A percentile compares a stretch with the other conserved stretches of the same genome.
phyloP scores from a whole-genome alignment of 2,797 vertebrate genomes.

The Enteromius viviparus region DNA sequence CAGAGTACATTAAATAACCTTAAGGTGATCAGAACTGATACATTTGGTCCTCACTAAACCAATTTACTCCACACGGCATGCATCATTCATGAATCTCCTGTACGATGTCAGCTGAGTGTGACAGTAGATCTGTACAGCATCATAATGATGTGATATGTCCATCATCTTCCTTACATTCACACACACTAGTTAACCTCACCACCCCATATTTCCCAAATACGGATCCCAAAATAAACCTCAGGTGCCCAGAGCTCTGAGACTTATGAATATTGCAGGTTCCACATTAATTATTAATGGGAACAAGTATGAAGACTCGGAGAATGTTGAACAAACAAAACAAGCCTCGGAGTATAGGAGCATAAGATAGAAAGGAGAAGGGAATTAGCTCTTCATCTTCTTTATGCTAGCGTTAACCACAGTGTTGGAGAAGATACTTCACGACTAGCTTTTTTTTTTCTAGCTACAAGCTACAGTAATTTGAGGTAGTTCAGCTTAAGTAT shows the following conservation, averaged over 20 bases:
- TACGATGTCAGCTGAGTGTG: constrained; percentile 1
- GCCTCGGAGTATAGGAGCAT: constrained; percentile 49
- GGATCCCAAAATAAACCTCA: constrained; percentile 74
- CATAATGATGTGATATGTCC: constrained; percentile 44
- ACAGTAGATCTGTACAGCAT: constrained; percentile 30
- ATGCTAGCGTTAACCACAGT: background rate
- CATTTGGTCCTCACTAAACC: constrained; percentile 11
- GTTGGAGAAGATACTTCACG: background rate
- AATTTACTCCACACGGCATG: constrained; percentile 5
- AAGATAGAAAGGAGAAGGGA: constrained; percentile 21
- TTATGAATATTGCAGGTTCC: constrained; percentile 80
- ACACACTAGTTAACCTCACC: constrained; percentile 30
- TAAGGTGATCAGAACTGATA: background rate
- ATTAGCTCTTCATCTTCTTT: constrained; percentile 19
- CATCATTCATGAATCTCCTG: constrained; percentile 27
- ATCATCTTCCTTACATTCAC: constrained; percentile 35
- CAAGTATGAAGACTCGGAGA: constrained; percentile 76
- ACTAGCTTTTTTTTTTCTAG: background rate
- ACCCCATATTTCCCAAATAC: constrained; percentile 65
- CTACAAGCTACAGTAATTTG: background rate
- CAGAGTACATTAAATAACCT: background rate
- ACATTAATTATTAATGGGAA: constrained; percentile 82
- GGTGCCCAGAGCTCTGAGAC: constrained; percentile 64
- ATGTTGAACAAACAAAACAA: constrained; percentile 70
- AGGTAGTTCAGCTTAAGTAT: background rate